These are phyloP conservation scores for Gymnobelideus leadbeateri DNA, from an alignment of 2,113 vertebrate species.

Conservation along the genomic window DNA sequence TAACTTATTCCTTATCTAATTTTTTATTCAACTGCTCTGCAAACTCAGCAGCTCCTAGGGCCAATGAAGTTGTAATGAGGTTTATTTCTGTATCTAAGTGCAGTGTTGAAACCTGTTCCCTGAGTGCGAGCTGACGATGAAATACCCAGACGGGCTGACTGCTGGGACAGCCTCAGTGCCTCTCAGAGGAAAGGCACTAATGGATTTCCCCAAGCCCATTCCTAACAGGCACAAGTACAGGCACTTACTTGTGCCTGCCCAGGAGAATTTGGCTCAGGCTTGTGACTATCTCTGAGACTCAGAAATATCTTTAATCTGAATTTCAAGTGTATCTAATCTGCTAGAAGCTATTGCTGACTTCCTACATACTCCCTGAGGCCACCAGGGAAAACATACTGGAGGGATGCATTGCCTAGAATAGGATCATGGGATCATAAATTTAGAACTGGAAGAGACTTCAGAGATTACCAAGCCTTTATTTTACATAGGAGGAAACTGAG, in stretches of 20 bases:
- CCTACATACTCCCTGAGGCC: background rate
- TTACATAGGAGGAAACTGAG: constrained; percentile 7
- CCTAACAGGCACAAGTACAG: background rate
- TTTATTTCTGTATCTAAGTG: background rate
- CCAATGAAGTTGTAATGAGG: background rate
- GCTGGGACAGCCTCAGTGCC: background rate
- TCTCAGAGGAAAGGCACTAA: background rate
- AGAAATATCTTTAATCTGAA: background rate
- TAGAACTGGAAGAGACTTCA: background rate
- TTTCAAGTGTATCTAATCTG: background rate
- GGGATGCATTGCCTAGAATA: background rate
- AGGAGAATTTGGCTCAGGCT: background rate
- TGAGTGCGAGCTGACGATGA: background rate
- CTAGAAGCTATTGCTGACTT: background rate
- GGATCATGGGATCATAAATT: background rate
- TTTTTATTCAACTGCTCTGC: background rate
- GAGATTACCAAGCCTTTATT: background rate
- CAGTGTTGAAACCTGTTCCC: constrained; percentile 2
- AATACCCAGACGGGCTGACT: background rate
- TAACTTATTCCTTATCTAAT: background rate
- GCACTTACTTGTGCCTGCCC: background rate
- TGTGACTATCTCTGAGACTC: background rate
- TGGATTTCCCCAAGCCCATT: background rate
- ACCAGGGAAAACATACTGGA: background rate
- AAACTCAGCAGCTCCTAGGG: background rate